These are phyloP conservation scores for Pachycephus smyrnensis DNA, from an alignment of 2,888 invertebrate species.

Conservation along the genomic window DNA sequence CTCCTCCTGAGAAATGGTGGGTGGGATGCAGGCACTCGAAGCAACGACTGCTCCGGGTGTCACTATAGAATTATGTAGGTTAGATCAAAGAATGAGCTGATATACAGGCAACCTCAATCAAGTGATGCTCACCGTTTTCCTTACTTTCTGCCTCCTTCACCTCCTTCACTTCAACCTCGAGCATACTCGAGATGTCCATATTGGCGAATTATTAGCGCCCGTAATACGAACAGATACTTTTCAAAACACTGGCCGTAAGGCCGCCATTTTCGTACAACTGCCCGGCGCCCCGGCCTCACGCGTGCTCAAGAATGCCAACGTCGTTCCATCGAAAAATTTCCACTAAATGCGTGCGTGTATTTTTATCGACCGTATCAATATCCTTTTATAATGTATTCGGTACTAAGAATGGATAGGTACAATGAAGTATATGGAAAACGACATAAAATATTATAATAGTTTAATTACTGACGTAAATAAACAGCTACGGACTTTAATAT, in stretches of 20 bases:
- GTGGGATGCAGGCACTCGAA: conserved; percentile 19
- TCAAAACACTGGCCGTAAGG: conserved; percentile 42
- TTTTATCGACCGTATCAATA: no score
- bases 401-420: no score
- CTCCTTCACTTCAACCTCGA: conserved; percentile 62
- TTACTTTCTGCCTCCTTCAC: conserved; percentile 46
- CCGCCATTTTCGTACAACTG: conserved; percentile 46
- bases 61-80: conserved; percentile 24
- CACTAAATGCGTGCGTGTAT: not conserved
- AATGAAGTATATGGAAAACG: no score
- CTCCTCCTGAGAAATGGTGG: conserved; percentile 48
- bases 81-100: not conserved
- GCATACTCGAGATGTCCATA: conserved; percentile 62
- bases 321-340: not conserved
- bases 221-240: conserved; percentile 19
- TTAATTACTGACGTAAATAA: no score
- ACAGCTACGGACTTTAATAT: no score
- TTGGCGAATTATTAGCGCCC: conserved; percentile 10
- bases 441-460: no score
- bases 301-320: conserved; percentile 2
- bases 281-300: conserved; percentile 19
- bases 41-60: conserved; percentile 29
- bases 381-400: no score
- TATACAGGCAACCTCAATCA: not conserved
- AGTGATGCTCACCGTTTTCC: conserved; percentile 50